Evolutionary conservation across 2,888 invertebrate species (phyloP), one percentile per base, ranked within the genome.

Genomic region (Mactromeris polynyma): DNA sequence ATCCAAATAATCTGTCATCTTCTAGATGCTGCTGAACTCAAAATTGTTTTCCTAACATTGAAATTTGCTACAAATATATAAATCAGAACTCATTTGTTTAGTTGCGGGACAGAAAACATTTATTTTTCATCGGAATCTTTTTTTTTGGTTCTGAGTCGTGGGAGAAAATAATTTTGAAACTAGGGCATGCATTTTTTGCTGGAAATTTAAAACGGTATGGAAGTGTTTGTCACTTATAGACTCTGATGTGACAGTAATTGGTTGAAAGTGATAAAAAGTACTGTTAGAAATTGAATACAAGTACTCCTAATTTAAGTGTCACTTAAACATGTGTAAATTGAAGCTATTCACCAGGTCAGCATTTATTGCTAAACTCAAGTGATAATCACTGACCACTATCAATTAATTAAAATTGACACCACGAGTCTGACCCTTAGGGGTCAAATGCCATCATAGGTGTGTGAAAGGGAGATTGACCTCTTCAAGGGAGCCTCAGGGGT

Each of bases 401-500:
- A 86, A 90, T 90, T 90, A 89, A 90, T 90, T 90, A 90, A 89
- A 81, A 85, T 31, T 90, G 90, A 90, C 90, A 89, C 58, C 81
- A 36, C 85, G 87, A 89, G 77, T 82, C 78, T 85, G 81, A 81
- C 82, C 91, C 89, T 85, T 83, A 73, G 85, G 87, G 90, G 83
- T 86, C 69, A 83, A 51, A 40, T 91, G 90, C 87, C 90, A 91
- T 80, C 33, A 80, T 54, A 91, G 89, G 91, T 90, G 90, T 88
- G 87, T 33, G 73, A 73, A 73, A 91, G 79, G 54, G 54, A 78
- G 51, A 85, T 84, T 88, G 87, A 90, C 81, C 79, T 69, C 80
- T 40, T 33, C 17, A 33, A 54, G 51, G 17, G 36, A n/a, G 33
- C 26, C 87, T 40, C 33, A 78, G 69, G 89, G 90, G 86, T 40